Evolutionary conservation across 2,888 invertebrate species (phyloP), one percentile per base, ranked within the genome.

Genomic region (Conchocele bisecta): DNA sequence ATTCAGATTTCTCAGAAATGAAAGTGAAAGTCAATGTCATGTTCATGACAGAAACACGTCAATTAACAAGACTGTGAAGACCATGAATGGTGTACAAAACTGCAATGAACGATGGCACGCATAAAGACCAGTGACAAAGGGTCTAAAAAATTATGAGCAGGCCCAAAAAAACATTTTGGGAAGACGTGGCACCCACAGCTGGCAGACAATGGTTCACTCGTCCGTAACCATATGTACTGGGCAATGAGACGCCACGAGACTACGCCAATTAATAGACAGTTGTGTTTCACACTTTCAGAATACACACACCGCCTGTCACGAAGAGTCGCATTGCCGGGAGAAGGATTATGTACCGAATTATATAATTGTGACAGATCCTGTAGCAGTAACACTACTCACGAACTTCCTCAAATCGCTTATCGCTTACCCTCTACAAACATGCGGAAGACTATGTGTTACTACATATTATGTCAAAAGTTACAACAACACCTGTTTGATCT

Each of bases 121-220:
- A 37, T 20, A 37, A 7, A 39, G 41, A 28, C 26, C 37, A 17
- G 35, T 56, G 7, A 56, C 15, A 37, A 26, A n/a, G 20, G 56
- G 39, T 39, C 26, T 5, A 41, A 57, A 39, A 39, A 9, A 39
- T 24, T 22, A 39, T 15, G 26, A 9, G 17, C 24, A 11, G 56
- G 28, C 15, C 15, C 26, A 26, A 7, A n/a, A 3, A 17, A 13
- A 24, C 28, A 48, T 26, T 7, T 7, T 20, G 48, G 48, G 2
- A 24, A 20, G n/a, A 63, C 54, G n/a, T 63, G 63, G 63, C 63
- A 63, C 46, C 46, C 63, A n/a, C 17, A 46, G n/a, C 26, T 63
- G 17, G 31, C 53, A 3, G 63, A 54, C 35, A 63, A 63, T 35
- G 63, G 44, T 1, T 29, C 63, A 2, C 4, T 24, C 1, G 2